Evolutionary conservation across 2,113 vertebrate species (phyloP).

Genomic region (Apteryx mantelli): DNA sequence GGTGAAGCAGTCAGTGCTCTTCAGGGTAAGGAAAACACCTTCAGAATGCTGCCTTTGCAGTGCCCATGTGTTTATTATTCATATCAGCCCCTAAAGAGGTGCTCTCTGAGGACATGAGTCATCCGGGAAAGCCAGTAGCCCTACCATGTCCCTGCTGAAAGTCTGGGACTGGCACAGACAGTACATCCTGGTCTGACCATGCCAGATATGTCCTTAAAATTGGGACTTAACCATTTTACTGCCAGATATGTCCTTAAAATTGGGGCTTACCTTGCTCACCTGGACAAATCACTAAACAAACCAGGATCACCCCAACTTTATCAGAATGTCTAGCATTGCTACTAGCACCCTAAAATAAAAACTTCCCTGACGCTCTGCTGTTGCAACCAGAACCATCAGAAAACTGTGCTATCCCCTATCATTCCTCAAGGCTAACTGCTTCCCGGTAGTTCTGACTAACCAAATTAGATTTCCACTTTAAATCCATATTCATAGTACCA

Average conservation of each 20-base stretch:
- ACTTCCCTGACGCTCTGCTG: not conserved
- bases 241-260: not conserved
- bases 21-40: not conserved
- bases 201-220: not conserved
- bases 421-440: not conserved
- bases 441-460: not conserved
- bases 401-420: not conserved
- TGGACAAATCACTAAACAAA: not conserved
- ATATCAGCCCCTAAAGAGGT: not conserved
- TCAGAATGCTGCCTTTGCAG: not conserved
- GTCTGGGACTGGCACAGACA: not conserved
- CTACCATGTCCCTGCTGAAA: not conserved
- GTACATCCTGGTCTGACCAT: rapidly evolving
- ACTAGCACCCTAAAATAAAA: not conserved
- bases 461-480: not conserved
- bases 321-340: not conserved
- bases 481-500: not conserved
- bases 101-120: not conserved
- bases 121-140: not conserved
- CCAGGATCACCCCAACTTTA: not conserved
- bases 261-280: not conserved
- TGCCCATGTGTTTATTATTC: not conserved
- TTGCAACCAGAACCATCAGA: not conserved
- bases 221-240: not conserved
- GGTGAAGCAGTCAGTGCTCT: constrained; percentile 14